A percentile compares a stretch with the other conserved stretches of the same genome.
Conservation (phyloP, 2,888 invertebrate genomes). For the Barypeithes pellucidus region DNA sequence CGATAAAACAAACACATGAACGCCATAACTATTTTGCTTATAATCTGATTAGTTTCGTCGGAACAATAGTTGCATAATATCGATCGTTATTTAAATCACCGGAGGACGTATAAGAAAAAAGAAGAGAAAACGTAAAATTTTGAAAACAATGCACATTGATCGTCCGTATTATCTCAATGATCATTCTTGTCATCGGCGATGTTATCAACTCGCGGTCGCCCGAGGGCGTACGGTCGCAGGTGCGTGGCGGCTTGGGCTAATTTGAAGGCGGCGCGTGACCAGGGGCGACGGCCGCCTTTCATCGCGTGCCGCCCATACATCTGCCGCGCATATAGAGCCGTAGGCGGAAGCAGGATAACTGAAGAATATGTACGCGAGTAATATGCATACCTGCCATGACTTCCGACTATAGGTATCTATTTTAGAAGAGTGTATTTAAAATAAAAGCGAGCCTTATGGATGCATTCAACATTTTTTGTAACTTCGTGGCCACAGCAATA, state of each 20-base stretch:
- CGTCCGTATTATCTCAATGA: slow-evolving; percentile 10
- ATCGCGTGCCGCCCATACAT: slow-evolving; percentile 51
- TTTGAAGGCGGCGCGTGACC: slow-evolving; percentile 52
- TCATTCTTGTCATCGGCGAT: slow-evolving; percentile 35
- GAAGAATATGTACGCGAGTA: slow-evolving; percentile 16
- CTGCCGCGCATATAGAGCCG: slow-evolving; percentile 27
- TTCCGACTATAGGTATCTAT: slow-evolving; percentile 14
- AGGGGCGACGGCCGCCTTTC: slow-evolving; percentile 52
- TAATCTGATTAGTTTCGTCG: too few species aligned
- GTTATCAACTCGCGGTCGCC: slow-evolving; percentile 37
- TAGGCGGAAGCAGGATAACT: slow-evolving; percentile 25
- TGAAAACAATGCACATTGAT: slow-evolving; percentile 32
- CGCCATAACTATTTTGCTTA: too few species aligned
- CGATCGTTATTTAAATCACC: slow-evolving; percentile 9
- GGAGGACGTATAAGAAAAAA: slow-evolving; percentile 5
- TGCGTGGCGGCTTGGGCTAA: slow-evolving; percentile 51
- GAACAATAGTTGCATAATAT: neutral
- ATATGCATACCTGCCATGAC: slow-evolving; percentile 23
- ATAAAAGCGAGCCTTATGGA: too few species aligned
- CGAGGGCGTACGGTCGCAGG: slow-evolving; percentile 47
- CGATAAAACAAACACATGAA: too few species aligned
- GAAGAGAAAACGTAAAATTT: slow-evolving; percentile 25
- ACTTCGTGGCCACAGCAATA: too few species aligned
- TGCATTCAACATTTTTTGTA: too few species aligned
- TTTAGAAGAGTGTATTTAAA: neutral